Evolutionary conservation across 2,797 vertebrate genomes (phyloP), one percentile per base, ranked within the genome.

Genomic region (Dipus sagitta): DNA sequence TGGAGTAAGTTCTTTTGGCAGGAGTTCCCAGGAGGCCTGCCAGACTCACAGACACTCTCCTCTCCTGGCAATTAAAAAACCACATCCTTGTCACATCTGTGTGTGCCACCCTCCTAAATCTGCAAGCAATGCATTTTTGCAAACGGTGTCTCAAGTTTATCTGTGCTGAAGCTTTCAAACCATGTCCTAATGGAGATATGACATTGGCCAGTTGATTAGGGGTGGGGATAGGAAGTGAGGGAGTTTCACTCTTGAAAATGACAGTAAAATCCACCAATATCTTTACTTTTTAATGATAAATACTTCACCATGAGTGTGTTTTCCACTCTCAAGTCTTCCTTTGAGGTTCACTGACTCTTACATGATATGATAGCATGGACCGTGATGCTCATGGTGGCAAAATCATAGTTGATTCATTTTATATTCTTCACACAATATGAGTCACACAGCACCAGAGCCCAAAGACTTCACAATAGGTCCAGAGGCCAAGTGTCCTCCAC

Each of bases 341-440:
- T 78, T 42, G 38, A 81, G 75, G 74, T 80, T 74, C 72, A 34
- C 23, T n/a, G 67, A 15, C 54, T 74, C n/a, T 85, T 79, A n/a
- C 62, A 2, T 76, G 87, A 21, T 60, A 11, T 34, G 38, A 86
- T 20, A 67, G 60, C 26, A 12, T 0, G 0, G 62, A 85, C 42
- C 8, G 58, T 60, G 67, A 86, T 68, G 30, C 26, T 4, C 6
- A 7, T 34, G n/a, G 5, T 24, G 5, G 8, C 0, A 0, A 3
- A 32, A 34, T 32, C 26, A 24, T 67, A 2, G 2, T 23, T 47
- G 20, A 71, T 84, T 74, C 67, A 42, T 70, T 84, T 78, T 34
- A 42, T 60, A 52, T 91, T 88, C 84, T 83, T 58, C 20, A 65
- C 84, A 91, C 88, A 76, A 86, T 77, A 76, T 34, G 65, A 88